A percentile compares a stretch with the other conserved stretches of the same genome.
phyloP scores from a whole-genome alignment of 2,888 invertebrate genomes.

The Standfussiana lucernea region DNA sequence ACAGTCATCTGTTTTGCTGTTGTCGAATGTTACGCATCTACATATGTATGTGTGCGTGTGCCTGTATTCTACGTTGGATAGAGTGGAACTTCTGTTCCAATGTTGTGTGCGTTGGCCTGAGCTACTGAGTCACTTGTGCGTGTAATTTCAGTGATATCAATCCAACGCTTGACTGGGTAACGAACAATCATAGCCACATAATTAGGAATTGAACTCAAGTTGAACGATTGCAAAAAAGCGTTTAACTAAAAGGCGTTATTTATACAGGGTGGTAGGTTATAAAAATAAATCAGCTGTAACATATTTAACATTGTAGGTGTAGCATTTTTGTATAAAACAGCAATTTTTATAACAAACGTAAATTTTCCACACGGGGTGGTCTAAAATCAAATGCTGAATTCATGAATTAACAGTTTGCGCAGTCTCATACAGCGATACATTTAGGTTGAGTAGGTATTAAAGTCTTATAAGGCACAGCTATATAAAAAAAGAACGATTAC shows the following conservation, averaged over 20 bases:
- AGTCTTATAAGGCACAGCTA: background rate
- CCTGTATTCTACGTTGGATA: background rate
- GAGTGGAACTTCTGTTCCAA: background rate
- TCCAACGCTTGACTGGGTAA: constrained; percentile 30
- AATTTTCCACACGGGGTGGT: background rate
- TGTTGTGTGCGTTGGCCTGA: background rate
- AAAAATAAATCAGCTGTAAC: background rate
- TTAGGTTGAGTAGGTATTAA: background rate
- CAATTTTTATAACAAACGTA: background rate
- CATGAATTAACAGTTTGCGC: background rate
- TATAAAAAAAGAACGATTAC: no score
- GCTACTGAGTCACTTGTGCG: constrained; percentile 21
- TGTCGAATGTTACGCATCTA: background rate
- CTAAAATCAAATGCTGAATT: background rate
- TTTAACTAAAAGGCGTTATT: background rate
- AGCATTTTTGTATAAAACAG: background rate
- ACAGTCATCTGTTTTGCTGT: background rate
- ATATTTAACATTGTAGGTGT: background rate
- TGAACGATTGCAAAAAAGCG: constrained; percentile 9
- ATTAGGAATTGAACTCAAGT: constrained; percentile 32
- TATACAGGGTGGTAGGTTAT: background rate
- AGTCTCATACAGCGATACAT: background rate
- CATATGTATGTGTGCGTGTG: background rate
- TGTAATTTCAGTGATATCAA: constrained; percentile 46
- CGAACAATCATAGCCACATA: constrained; percentile 19